Evolutionary conservation across 2,797 vertebrate species (phyloP), one percentile per base, ranked within the genome.

Genomic region (Clarias platycephalus): DNA sequence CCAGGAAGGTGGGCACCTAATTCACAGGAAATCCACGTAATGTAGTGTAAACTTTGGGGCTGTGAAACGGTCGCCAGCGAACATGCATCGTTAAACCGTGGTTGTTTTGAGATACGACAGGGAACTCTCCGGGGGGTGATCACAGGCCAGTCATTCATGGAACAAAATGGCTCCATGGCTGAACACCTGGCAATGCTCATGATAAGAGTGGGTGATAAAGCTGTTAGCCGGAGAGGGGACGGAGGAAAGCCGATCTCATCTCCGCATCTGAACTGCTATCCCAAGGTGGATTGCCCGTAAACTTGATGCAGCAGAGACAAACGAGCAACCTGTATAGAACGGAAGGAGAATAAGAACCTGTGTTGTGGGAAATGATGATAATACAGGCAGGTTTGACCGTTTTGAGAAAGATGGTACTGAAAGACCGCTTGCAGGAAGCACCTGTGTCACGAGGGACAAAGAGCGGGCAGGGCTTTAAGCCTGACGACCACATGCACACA

Each of bases 381-480:
- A 87, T 88, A 90, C 70, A 1, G 84, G 71, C 88, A 86, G 88
- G 89, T 81, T 87, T 91, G 90, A 93, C 93, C 93, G 91, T 94
- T 92, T 91, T 93, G 91, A 91, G 93, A 92, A 93, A 93, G 91
- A 88, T 91, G 86, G 86, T 86, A 88, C 76, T 90, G 88, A 92
- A 88, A 89, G 88, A 83, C 53, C 40, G 85, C 63, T 80, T 78
- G 71, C 28, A 75, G 89, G 90, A 91, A 89, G 78, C 88, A 89
- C 86, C 86, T 89, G 86, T 86, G 81, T 74, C 72, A 44, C 74
- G 63, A 70, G 68, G 85, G 85, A 79, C 82, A 85, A 78, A 86
- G 44, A 20, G 53, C 62, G 81, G 70, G 15, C 31, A 57, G 55
- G 77, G 67, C 76, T 78, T 40, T 24, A 40, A 78, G 57, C 53